Evolutionary conservation across 2,113 vertebrate genomes (phyloP), one percentile per base, ranked within the genome.

Genomic region (Erinaceus europaeus): DNA sequence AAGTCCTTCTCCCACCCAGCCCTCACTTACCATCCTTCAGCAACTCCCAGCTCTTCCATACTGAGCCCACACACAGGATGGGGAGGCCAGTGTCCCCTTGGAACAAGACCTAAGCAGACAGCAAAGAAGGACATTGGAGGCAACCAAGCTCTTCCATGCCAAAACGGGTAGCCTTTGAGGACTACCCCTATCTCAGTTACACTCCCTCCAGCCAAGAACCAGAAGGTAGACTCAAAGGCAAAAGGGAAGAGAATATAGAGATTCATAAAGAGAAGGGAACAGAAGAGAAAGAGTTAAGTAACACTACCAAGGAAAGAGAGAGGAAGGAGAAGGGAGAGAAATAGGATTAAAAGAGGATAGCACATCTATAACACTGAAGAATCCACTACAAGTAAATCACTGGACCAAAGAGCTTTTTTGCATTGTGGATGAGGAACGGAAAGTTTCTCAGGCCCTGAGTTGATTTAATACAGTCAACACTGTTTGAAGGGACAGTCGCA

Each of bases 31-130:
- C 98, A 68, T 96, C 94, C 93, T 94, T 98, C 91, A 99, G 94
- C 20, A 98, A 95, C 17, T 98, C 96, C 99, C 99, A 99, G 97
- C 99, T 99, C 44, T 97, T 98, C 99, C 99, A 99, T 84, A 99
- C 99, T 0, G 98, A 98, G 50, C 99, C 98, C 89, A 98, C 98
- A n/a, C 98, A 99, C 62, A 99, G 92, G 71, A 99, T 97, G n/a
- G 98, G 98, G 42, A 99, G 96, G 11, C 98, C 98, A 27, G 95
- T 92, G 20, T 97, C 95, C 0, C 97, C 96, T 2, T 69, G 88
- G 93, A 99, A 96, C 20, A 99, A 96, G 59, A 95, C 95, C 98
- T 99, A 73, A 2, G 2, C 4, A 0, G 18, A 5, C 32, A 62
- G 44, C 50, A 82, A 25, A 89, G 76, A 79, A 5, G 11, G 34